Evolutionary conservation across 2,113 vertebrate genomes (phyloP).

Genomic region (Platichthys stellatus): DNA sequence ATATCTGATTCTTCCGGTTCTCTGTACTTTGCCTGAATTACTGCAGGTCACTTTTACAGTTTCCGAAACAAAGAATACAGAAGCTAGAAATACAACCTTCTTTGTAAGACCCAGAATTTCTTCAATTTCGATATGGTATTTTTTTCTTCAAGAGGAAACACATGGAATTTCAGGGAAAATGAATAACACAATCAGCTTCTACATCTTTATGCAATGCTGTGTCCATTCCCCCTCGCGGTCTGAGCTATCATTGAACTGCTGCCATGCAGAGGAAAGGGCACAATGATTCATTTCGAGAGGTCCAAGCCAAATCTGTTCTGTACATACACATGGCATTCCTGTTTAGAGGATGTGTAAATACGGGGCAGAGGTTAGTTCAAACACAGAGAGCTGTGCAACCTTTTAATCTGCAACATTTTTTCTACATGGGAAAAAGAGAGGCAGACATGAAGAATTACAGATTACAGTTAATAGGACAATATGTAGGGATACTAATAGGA

Average conservation of each 20-base stretch:
- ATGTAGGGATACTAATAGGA: not conserved
- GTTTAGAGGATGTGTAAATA: slow-evolving; percentile 78
- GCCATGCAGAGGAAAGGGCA: slow-evolving; percentile 70
- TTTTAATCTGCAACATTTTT: slow-evolving; percentile 49
- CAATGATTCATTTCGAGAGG: slow-evolving; percentile 65
- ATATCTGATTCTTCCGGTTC: too few relatives aligned
- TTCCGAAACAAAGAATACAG: too few relatives aligned
- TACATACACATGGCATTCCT: slow-evolving; percentile 79
- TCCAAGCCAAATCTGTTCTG: slow-evolving; percentile 79
- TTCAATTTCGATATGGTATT: too few relatives aligned
- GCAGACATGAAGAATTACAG: not conserved
- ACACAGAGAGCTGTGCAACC: slow-evolving; percentile 62
- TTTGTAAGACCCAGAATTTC: too few relatives aligned
- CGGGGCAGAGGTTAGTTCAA: slow-evolving; percentile 67
- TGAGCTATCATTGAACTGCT: slow-evolving; percentile 65
- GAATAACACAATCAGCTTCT: not conserved
- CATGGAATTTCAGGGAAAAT: not conserved
- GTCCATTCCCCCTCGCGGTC: slow-evolving; percentile 4
- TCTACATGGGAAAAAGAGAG: not conserved
- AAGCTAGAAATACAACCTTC: too few relatives aligned
- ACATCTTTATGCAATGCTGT: slow-evolving; percentile 9
- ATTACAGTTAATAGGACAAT: slow-evolving; percentile 5
- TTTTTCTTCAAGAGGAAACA: too few relatives aligned
- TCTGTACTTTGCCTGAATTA: too few relatives aligned
- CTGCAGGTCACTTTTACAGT: too few relatives aligned